phyloP scores from a whole-genome alignment of 37 sponge, comb jelly and placozoan genomes.

The Beroe ovata region DNA sequence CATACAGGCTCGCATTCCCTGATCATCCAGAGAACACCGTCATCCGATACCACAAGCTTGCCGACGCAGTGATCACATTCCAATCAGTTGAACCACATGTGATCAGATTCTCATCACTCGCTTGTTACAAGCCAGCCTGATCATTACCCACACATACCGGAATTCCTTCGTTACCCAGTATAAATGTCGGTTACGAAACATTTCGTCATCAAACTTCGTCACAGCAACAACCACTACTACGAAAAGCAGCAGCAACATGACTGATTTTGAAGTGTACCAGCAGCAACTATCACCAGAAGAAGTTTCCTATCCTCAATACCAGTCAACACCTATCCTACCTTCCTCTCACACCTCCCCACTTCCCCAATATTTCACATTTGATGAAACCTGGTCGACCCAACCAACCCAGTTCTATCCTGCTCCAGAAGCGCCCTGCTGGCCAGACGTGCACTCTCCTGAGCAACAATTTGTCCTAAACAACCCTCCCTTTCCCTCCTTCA shows the following conservation, averaged over 20 bases:
- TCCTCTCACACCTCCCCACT: constrained; percentile 2
- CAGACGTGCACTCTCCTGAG: neutral
- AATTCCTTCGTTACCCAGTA: neutral
- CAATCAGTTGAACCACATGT: neutral
- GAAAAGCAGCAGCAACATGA: too few relatives aligned
- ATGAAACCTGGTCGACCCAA: neutral
- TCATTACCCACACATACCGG: neutral
- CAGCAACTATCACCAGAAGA: neutral
- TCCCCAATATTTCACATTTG: constrained; percentile 25
- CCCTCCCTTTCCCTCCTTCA: neutral
- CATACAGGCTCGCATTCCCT: too few relatives aligned
- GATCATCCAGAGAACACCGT: neutral
- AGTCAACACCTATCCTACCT: neutral
- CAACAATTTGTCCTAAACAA: neutral
- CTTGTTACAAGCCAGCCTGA: neutral
- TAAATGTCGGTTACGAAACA: neutral
- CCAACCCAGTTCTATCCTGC: neutral
- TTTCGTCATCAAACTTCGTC: neutral
- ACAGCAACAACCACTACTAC: neutral
- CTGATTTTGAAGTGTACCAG: neutral
- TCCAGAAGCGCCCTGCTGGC: too few relatives aligned
- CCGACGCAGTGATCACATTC: neutral
- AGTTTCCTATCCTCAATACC: neutral
- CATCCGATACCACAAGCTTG: neutral
- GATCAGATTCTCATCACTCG: neutral